These are phyloP conservation scores for Tetrapedia diversipes DNA, from an alignment of 2,888 invertebrate species.

Conservation along the genomic window DNA sequence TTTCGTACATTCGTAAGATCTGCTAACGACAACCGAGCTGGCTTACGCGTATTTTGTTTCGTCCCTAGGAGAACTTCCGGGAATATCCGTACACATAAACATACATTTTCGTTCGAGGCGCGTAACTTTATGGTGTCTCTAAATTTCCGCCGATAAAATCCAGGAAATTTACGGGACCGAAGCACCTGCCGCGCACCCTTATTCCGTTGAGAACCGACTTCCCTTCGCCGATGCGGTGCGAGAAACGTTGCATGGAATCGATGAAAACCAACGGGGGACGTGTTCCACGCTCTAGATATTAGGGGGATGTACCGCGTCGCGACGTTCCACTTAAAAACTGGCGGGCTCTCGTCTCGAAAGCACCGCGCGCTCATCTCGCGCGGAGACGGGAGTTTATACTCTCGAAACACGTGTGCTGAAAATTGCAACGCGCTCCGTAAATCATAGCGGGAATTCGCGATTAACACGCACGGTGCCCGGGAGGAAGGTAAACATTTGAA, in stretches of 20 bases:
- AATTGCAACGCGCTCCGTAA: neutral
- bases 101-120: conserved; percentile 62
- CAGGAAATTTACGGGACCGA: conserved; percentile 68
- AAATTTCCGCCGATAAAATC: conserved; percentile 76
- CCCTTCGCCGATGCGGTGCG: conserved; percentile 11
- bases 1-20: conserved; percentile 20
- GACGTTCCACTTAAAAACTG: neutral
- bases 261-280: conserved; percentile 26
- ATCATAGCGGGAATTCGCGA: too few relatives aligned
- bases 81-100: conserved; percentile 55
- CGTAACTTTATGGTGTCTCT: conserved; percentile 71
- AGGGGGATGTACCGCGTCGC: neutral
- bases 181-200: conserved; percentile 59
- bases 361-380: neutral
- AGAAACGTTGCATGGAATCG: conserved; percentile 19
- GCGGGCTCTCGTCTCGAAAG: neutral
- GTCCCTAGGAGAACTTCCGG: conserved; percentile 14
- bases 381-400: too few relatives aligned
- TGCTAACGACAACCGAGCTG: conserved; percentile 24
- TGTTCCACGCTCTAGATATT: neutral
- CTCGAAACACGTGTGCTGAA: neutral
- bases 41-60: conserved; percentile 35
- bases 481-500: too few relatives aligned
- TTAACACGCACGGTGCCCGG: too few relatives aligned
- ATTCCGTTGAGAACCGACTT: conserved; percentile 33